Evolutionary conservation across 92 coral and sea anemone genomes (phyloP).

Genomic region (Paragorgia papillata): DNA sequence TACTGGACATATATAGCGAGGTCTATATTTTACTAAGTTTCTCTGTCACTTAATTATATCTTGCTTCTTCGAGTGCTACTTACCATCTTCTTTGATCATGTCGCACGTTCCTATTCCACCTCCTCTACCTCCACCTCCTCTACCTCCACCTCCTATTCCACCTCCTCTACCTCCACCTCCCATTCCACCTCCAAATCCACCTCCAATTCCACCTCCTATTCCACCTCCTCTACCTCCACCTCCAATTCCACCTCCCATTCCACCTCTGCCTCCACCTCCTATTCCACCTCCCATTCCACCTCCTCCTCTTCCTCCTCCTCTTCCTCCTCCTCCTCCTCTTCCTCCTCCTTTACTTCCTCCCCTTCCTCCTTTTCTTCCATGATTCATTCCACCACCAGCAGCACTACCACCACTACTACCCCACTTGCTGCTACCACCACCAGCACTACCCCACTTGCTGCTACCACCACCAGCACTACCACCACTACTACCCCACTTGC

Average conservation of each 20-base stretch:
- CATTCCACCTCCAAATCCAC: neutral
- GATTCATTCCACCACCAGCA: neutral
- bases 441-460: neutral
- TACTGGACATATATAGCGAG: too few relatives aligned
- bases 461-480: neutral
- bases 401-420: neutral
- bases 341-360: neutral
- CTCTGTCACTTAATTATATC: neutral
- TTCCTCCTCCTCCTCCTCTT: neutral
- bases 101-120: neutral
- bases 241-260: neutral
- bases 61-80: neutral
- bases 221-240: neutral
- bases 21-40: too few relatives aligned
- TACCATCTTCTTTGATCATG: conserved; percentile 4
- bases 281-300: neutral
- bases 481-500: neutral
- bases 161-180: neutral
- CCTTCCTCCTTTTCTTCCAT: neutral
- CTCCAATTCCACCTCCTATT: neutral
- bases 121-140: neutral
- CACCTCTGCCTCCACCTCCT: neutral
- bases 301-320: neutral
- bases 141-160: too few relatives aligned
- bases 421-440: too few relatives aligned